Evolutionary conservation across 2,113 vertebrate species (phyloP).

Genomic region (Aldabrachelys gigantea): DNA sequence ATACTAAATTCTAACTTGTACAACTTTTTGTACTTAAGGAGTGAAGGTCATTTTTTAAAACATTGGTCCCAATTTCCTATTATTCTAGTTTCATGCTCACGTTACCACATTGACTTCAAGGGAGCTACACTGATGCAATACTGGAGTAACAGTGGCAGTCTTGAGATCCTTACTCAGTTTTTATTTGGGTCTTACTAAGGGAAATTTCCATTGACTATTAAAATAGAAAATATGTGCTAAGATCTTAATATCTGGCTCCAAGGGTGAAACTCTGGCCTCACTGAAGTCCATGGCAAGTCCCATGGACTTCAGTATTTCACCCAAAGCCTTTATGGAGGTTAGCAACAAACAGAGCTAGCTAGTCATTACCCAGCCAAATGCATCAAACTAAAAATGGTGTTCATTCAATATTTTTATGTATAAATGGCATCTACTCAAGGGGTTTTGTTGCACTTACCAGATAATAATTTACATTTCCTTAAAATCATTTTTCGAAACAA

Average conservation of each 20-base stretch:
- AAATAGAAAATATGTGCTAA: neutral
- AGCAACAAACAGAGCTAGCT: neutral
- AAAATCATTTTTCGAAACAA: neutral
- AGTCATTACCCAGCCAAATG: neutral
- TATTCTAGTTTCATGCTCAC: neutral
- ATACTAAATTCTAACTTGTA: neutral
- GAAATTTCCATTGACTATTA: neutral
- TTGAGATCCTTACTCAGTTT: neutral
- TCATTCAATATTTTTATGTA: neutral
- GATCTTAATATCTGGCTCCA: rapidly evolving
- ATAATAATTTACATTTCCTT: neutral
- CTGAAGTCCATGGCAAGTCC: neutral
- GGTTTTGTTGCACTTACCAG: neutral
- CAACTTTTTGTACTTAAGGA: neutral
- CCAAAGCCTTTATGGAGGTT: neutral
- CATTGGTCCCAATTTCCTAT: neutral
- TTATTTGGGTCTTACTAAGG: neutral
- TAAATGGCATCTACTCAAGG: neutral
- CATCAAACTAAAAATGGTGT: neutral
- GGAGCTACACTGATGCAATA: neutral
- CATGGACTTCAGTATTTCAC: neutral
- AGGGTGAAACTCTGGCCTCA: neutral
- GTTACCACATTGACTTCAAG: neutral
- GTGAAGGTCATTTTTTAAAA: neutral
- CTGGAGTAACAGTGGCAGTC: neutral